Evolutionary conservation across 2,797 vertebrate genomes (phyloP).

Genomic region (Mergus octosetaceus): DNA sequence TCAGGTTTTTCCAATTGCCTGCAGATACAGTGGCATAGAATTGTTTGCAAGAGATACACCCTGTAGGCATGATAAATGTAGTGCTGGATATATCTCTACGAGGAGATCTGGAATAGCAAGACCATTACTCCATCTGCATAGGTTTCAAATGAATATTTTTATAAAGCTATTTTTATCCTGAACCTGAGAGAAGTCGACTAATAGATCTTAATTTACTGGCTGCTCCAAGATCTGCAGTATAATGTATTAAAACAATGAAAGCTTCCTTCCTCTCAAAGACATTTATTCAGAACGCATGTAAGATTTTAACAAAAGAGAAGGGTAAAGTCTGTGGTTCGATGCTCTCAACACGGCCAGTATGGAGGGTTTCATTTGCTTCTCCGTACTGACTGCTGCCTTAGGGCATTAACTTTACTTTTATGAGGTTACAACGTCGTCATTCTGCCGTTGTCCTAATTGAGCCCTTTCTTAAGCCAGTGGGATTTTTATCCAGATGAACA

Average conservation of each 20-base stretch:
- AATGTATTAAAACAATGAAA: background rate
- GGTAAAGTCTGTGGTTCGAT: background rate
- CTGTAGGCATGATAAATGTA: background rate
- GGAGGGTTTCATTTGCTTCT: background rate
- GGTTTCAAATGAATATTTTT: background rate
- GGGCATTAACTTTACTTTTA: background rate
- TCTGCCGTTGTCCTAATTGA: background rate
- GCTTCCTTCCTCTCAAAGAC: background rate
- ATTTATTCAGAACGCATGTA: background rate
- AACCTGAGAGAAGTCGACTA: background rate
- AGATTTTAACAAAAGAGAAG: background rate
- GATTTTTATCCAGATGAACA: background rate
- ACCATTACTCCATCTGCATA: background rate
- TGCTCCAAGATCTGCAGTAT: background rate
- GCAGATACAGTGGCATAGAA: background rate
- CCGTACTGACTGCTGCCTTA: background rate
- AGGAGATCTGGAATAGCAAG: background rate
- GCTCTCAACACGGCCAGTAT: background rate
- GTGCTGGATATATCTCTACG: background rate
- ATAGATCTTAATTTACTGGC: background rate
- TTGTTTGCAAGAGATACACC: background rate
- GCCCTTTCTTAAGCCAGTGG: background rate
- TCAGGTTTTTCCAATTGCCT: background rate
- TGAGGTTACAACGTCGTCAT: fast-evolving
- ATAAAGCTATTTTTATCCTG: background rate